These are phyloP conservation scores for Xylota segnis DNA, from an alignment of 2,888 invertebrate species.

Conservation along the genomic window DNA sequence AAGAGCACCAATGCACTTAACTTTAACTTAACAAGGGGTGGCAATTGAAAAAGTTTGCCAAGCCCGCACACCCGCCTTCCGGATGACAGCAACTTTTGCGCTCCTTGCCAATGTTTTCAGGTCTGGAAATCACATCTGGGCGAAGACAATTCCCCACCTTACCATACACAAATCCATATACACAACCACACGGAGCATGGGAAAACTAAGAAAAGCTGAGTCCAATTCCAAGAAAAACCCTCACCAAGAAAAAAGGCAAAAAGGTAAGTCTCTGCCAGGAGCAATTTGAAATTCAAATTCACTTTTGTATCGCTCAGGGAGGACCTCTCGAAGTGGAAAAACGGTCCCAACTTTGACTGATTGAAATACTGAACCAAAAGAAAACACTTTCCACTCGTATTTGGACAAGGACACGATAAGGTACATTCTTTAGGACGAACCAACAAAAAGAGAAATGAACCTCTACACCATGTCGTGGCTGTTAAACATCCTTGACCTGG, in stretches of 20 bases:
- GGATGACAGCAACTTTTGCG: slow-evolving; percentile 12
- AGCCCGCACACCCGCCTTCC: no score
- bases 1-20: not conserved
- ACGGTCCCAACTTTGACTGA: slow-evolving; percentile 3
- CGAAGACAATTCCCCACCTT: not conserved
- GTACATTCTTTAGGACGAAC: not conserved
- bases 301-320: slow-evolving; percentile 17
- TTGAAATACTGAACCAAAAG: slow-evolving; percentile 10
- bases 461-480: not conserved
- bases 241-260: not conserved
- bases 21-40: not conserved
- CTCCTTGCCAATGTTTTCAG: not conserved
- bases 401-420: not conserved
- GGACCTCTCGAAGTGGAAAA: slow-evolving; percentile 18
- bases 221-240: not conserved
- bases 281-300: slow-evolving; percentile 45
- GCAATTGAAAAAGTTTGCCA: slow-evolving; percentile 5
- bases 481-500: slow-evolving; percentile 26
- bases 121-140: not conserved
- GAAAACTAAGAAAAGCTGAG: not conserved
- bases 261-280: not conserved
- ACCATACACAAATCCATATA: no score
- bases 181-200: not conserved
- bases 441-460: not conserved
- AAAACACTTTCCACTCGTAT: slow-evolving; percentile 12